Percentiles rank a stretch among this genome's conserved stretches.
Evolutionary conservation across 2,113 vertebrate species (phyloP).

Genomic region (Gambusia affinis): DNA sequence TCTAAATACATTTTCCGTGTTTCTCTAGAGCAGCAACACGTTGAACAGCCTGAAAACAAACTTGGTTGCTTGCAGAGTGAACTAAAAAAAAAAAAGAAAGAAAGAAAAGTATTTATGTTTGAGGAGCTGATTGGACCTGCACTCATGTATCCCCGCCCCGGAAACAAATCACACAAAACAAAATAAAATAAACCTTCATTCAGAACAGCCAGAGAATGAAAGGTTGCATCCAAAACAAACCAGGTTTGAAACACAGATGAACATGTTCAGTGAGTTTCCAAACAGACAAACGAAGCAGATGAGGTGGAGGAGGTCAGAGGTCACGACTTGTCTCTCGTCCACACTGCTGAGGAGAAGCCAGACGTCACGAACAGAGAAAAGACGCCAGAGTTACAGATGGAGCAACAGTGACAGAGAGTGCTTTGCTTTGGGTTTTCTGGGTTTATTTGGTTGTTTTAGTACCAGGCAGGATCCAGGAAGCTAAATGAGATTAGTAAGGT

Average conservation of each 20-base stretch:
- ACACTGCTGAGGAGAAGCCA: constrained; percentile 87
- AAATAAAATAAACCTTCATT: constrained; percentile 71
- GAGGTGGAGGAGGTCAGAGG: constrained; percentile 70
- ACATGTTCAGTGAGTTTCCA: constrained; percentile 45
- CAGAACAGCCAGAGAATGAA: constrained; percentile 83
- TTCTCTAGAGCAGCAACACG: background rate
- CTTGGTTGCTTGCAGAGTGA: background rate
- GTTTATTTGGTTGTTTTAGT: constrained; percentile 84
- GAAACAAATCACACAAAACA: constrained; percentile 37
- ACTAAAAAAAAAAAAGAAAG: background rate
- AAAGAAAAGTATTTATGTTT: constrained; percentile 67
- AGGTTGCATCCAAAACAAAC: constrained; percentile 69
- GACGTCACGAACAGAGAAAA: constrained; percentile 48
- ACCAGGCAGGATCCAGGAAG: constrained; percentile 78
- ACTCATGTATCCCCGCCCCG: constrained; percentile 83
- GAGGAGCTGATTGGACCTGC: constrained; percentile 82
- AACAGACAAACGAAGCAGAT: constrained; percentile 76
- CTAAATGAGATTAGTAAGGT: constrained; percentile 90
- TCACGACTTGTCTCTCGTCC: constrained; percentile 85
- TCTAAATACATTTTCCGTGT: too few relatives aligned
- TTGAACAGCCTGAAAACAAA: background rate
- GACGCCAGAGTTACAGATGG: constrained; percentile 78
- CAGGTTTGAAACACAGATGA: constrained; percentile 74
- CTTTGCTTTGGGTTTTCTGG: constrained; percentile 62
- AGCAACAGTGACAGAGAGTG: constrained; percentile 65